phyloP scores from a whole-genome alignment of 2,113 vertebrate genomes.

The Ophiodon elongatus region DNA sequence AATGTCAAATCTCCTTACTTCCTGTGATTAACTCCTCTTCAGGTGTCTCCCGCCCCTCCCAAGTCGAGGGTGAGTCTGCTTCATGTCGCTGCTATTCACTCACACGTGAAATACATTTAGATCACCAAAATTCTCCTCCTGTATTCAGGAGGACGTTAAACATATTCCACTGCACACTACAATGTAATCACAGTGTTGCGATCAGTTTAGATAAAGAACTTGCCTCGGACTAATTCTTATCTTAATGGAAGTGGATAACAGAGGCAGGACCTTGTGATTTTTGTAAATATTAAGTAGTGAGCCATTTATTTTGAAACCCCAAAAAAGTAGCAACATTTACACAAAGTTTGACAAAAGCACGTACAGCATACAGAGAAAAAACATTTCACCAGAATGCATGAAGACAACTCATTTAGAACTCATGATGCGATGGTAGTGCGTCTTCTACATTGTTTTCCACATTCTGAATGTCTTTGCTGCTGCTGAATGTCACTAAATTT shows the following conservation, averaged over 20 bases:
- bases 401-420: not conserved
- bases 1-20: slow-evolving; percentile 43
- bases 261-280: not conserved
- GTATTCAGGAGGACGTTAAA: not conserved
- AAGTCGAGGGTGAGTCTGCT: slow-evolving; percentile 85
- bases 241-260: not conserved
- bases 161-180: not conserved
- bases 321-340: not conserved
- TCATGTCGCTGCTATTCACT: not conserved
- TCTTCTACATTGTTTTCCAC: not conserved
- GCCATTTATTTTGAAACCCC: not conserved
- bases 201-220: not conserved
- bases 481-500: slow-evolving; percentile 45
- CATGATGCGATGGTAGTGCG: not conserved
- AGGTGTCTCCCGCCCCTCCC: slow-evolving; percentile 85
- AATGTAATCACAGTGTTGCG: not conserved
- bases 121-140: not conserved
- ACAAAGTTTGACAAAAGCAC: not conserved
- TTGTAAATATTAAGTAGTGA: not conserved
- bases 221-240: not conserved
- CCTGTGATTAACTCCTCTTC: slow-evolving; percentile 58
- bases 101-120: not conserved
- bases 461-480: slow-evolving; percentile 12
- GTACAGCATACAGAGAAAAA: not conserved
- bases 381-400: not conserved